A percentile compares a stretch with the other conserved stretches of the same genome.
Conservation (phyloP, 2,888 invertebrate species). For the Aplocera efformata region DNA sequence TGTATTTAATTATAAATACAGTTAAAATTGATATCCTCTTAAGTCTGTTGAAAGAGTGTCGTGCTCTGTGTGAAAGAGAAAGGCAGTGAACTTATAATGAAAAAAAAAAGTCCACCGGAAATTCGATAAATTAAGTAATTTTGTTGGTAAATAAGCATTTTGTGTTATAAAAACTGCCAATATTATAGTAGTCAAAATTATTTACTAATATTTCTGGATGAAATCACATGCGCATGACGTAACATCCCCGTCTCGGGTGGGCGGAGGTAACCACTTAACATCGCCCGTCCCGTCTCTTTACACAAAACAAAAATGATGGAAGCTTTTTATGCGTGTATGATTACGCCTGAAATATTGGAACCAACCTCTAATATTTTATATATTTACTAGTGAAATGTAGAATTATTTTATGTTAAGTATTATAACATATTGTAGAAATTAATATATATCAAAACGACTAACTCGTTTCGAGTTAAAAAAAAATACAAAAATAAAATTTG, state of each 20-base stretch:
- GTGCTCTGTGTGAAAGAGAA: conserved; percentile 23
- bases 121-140: conserved; percentile 21
- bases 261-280: too few species aligned
- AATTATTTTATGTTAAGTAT: conserved; percentile 21
- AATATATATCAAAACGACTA: conserved; percentile 26
- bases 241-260: too few species aligned
- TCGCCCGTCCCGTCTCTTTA: too few species aligned
- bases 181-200: not conserved
- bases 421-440: conserved; percentile 18
- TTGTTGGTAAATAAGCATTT: conserved; percentile 31
- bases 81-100: conserved; percentile 1
- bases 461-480: conserved; percentile 25
- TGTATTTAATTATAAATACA: too few species aligned
- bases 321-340: too few species aligned
- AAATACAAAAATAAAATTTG: conserved; percentile 25
- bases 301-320: too few species aligned
- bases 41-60: too few species aligned
- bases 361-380: conserved; percentile 11
- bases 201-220: not conserved
- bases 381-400: conserved; percentile 29
- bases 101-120: conserved; percentile 48
- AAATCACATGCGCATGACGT: too few species aligned
- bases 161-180: conserved; percentile 19
- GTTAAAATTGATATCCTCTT: too few species aligned
- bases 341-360: too few species aligned